Conservation (phyloP, 2,113 vertebrate species). For the Mus spicilegus region DNA sequence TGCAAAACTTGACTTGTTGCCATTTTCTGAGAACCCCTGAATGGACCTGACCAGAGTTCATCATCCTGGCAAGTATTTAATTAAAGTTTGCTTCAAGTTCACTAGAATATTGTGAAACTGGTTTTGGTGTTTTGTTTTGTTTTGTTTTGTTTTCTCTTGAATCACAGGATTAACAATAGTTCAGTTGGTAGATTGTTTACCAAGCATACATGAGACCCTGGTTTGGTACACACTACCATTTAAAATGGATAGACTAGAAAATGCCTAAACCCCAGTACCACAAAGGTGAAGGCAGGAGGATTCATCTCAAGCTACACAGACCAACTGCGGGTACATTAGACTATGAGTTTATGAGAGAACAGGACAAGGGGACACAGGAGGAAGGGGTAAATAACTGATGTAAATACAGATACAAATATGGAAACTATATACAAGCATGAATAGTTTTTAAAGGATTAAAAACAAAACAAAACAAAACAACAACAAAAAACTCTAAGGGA, state of each 20-base stretch:
- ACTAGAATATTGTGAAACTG: too few relatives aligned
- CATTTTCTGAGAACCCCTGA: not conserved
- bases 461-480: not conserved
- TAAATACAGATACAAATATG: not conserved
- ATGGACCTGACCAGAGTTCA: too few relatives aligned
- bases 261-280: not conserved
- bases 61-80: too few relatives aligned
- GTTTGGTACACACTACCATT: not conserved
- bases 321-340: too few relatives aligned
- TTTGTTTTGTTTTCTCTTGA: too few relatives aligned
- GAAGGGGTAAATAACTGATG: not conserved
- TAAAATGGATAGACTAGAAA: not conserved
- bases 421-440: not conserved
- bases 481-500: not conserved
- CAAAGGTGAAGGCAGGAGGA: not conserved
- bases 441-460: not conserved
- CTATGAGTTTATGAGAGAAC: not conserved
- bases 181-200: not conserved
- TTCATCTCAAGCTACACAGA: not conserved
- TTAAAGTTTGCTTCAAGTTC: too few relatives aligned
- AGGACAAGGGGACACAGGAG: not conserved
- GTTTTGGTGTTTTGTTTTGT: too few relatives aligned
- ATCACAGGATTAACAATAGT: too few relatives aligned
- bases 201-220: not conserved
- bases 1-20: not conserved